A percentile compares a stretch with the other conserved stretches of the same genome.
phyloP scores from a whole-genome alignment of 2,888 invertebrate species.

The Pterostichus niger region DNA sequence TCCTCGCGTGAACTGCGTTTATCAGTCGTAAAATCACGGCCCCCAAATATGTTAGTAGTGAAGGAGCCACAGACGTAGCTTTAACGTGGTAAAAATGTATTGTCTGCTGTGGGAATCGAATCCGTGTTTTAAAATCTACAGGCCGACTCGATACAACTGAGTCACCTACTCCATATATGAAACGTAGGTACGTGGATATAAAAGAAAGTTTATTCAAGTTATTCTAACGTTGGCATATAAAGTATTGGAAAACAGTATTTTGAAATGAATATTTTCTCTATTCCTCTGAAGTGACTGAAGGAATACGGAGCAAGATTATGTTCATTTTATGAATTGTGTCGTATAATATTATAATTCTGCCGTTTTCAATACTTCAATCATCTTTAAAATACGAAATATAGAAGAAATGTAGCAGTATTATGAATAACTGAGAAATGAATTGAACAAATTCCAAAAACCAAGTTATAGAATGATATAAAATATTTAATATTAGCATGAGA shows the following conservation, averaged over 20 bases:
- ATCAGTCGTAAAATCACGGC: too few species aligned
- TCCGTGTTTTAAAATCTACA: too few species aligned
- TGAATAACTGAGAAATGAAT: conserved; percentile 26
- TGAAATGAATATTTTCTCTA: conserved; percentile 25
- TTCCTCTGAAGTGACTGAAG: not conserved
- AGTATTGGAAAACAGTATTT: conserved; percentile 7
- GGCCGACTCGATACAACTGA: too few species aligned
- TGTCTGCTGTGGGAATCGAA: too few species aligned
- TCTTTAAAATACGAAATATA: conserved; percentile 26
- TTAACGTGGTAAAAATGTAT: too few species aligned
- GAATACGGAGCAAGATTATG: conserved; percentile 40
- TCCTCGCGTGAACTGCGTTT: too few species aligned
- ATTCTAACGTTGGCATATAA: conserved; percentile 14
- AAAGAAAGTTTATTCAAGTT: not conserved
- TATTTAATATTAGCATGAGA: not conserved
- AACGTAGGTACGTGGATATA: too few species aligned
- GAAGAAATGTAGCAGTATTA: conserved; percentile 29
- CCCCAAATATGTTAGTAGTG: too few species aligned
- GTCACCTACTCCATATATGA: not conserved
- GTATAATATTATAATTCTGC: not conserved
- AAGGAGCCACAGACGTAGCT: too few species aligned
- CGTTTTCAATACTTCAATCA: conserved; percentile 38
- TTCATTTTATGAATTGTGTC: conserved; percentile 47
- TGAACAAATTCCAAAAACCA: not conserved
- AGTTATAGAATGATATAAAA: too few species aligned